Evolutionary conservation across 2,888 invertebrate species (phyloP).

Genomic region (Gymnocheta viridis): DNA sequence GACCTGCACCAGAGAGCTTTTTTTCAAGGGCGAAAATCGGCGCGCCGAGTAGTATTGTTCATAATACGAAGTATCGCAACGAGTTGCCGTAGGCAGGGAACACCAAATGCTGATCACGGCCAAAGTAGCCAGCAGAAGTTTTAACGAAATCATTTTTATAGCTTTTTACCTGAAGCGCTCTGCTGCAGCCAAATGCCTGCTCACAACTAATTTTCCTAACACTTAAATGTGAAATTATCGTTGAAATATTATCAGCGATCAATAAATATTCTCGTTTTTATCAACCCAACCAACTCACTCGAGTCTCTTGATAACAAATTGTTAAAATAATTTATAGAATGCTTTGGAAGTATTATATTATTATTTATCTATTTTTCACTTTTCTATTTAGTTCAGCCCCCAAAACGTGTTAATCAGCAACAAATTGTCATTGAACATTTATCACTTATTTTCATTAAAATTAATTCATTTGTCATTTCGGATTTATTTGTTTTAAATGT

Average conservation of each 20-base stretch:
- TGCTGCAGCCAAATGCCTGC: neutral
- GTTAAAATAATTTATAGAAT: neutral
- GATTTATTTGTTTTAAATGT: constrained; percentile 24
- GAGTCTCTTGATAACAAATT: neutral
- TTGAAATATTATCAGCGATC: constrained; percentile 4
- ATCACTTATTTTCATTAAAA: neutral
- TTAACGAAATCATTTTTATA: constrained; percentile 65
- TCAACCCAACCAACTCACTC: too few relatives aligned
- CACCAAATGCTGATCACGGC: constrained; percentile 73
- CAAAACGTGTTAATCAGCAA: neutral
- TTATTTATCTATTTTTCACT: neutral
- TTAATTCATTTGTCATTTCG: constrained; percentile 17
- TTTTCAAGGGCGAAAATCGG: constrained; percentile 75
- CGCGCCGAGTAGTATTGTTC: constrained; percentile 79
- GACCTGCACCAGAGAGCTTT: constrained; percentile 72
- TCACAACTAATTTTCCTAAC: neutral
- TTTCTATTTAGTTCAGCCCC: neutral
- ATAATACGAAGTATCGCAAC: constrained; percentile 78
- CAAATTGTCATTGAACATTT: neutral
- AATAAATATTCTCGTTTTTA: constrained; percentile 1
- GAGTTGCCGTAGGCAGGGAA: constrained; percentile 74
- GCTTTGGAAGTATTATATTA: neutral
- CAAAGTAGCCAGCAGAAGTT: constrained; percentile 70
- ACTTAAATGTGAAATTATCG: neutral
- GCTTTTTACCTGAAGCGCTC: neutral